Base-by-base conservation (phyloP, 2,113 vertebrate species). In the Bufo bufo region DNA sequence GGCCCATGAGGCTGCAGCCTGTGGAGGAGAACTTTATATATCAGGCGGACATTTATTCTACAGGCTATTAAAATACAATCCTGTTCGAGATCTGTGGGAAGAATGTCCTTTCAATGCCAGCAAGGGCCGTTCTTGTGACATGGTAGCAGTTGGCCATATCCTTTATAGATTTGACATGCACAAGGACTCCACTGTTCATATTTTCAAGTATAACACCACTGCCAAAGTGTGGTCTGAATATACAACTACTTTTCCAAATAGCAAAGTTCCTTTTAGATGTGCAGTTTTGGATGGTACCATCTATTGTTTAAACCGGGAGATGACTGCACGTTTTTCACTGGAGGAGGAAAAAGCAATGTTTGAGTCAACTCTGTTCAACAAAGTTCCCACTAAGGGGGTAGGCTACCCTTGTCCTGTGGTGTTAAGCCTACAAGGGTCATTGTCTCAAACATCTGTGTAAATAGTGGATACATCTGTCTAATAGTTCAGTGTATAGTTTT, bases 91-190 rank as follows among this genome's bases (percentile, higher is more conserved):
- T 43, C 45, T 52, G 0, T 94, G 93, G 93, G 89, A 89, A 0
- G 93, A 94, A 89, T 90, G 93, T 10, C 92, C 93, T 6, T 92
- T 91, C 58, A 92, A 92, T 6, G 91, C 91, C 87, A 92, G 92
- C 88, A 91, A 91, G 81, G 81, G 92, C 47, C 92, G 92, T 5
- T 92, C 91, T 58, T 91, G 92, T 1, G 92, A 92, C 85, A 92
- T 94, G 87, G 92, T 94, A 82, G 92, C 92, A 0, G 74, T 92
- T 5, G 91, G 92, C 2, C 91, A 86, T 43, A 92, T 91, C 75
- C 89, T 94, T 5, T 94, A 93, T 86, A 92, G 93, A 80, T 94
- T 94, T 1, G 93, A 94, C 86, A 86, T 93, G 72, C 61, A 92
- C 61, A 90, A 92, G 0, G 93, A 92, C 0, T 90, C 91, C 10